Evolutionary conservation across 1,140 invertebrate genomes (phyloP), one percentile per base, ranked within the genome.

Genomic region (Oryzaephilus surinamensis): DNA sequence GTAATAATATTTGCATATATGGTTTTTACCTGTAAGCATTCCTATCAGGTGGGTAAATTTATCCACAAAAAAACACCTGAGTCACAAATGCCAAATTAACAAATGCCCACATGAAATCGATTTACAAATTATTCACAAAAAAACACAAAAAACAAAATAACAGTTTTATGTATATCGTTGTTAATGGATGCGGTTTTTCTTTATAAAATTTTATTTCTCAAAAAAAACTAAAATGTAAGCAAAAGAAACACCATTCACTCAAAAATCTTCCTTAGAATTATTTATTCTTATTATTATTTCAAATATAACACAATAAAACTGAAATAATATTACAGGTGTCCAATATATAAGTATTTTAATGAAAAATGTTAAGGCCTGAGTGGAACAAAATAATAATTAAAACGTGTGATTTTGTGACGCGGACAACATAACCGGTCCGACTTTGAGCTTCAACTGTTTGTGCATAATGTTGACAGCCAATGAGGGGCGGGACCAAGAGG

Each of bases 401-500:
- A 56, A 54, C 54, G 51, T 55, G 55, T 46, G 36, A 52, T 39
- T 43, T 43, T 48, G 47, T 49, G 34, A 45, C 55, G 44, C 50
- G 50, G 53, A 54, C 55, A 56, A 59, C 57, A 57, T 59, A 42
- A 55, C 53, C 53, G 48, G 42, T 46, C 53, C 48, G 46, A 41
- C 50, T 54, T 54, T 48, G 41, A 52, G 50, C 57, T 59, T 54
- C 53, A 54, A 59, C 57, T 59, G 55, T 56, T 51, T 57, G 50
- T 57, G 47, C 49, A 52, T 57, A 52, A 50, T 49, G 48, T 54
- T 54, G 49, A 54, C 49, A 54, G 57, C 55, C 57, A 57, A 55
- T 57, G 53, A 56, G 57, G 54, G 54, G 54, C 57, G 54, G 54
- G 46, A 41, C 44, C 39, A 48, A 44, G 54, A 51, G 54, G 50